phyloP scores from a whole-genome alignment of 2,113 vertebrate genomes.

The western clawed frog (Xenopus tropicalis) region UCB_Xtro_10.0 CM004446.2:77431001-77431500 shows the following conservation, averaged over 20 bases:
- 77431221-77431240: constrained; percentile 96
- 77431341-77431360: too few species aligned
- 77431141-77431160: constrained; percentile 90
- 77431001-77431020: constrained; percentile 97
- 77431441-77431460: too few species aligned
- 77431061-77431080: constrained; percentile 94
- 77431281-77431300: too few species aligned
- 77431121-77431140: constrained; percentile 90
- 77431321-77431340: too few species aligned
- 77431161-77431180: constrained; percentile 73
- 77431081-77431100: constrained; percentile 83
- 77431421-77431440: too few species aligned
- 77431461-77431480: too few species aligned
- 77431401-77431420: too few species aligned
- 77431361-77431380: too few species aligned
- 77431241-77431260: constrained; percentile 74
- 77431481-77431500: too few species aligned
- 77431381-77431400: too few species aligned
- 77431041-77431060: constrained; percentile 90
- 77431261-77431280: neutral
- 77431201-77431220: constrained; percentile 90
- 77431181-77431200: constrained; percentile 84
- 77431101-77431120: constrained; percentile 88
- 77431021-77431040: constrained; percentile 78
- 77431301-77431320: too few species aligned